Percentiles rank a stretch among this genome's conserved stretches.
These are phyloP conservation scores for Drosophila oshimai DNA, from an alignment of 1,140 invertebrate species.

Conservation along the genomic window DNA sequence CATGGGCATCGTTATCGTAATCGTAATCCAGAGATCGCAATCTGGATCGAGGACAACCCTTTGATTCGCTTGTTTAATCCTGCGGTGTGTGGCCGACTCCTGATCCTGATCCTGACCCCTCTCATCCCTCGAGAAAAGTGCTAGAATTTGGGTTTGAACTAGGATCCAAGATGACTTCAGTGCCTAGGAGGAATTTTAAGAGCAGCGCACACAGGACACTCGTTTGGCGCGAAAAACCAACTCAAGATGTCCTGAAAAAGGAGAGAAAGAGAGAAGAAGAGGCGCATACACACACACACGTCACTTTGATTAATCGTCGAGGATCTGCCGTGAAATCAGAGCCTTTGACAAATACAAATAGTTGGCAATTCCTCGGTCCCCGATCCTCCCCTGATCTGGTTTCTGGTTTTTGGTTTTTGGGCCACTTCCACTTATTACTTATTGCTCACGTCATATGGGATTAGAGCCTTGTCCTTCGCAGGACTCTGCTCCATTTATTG, in stretches of 20 bases:
- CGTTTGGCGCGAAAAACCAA: slow-evolving; percentile 28
- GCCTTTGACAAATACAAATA: slow-evolving; percentile 77
- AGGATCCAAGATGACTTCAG: not conserved
- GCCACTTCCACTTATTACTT: slow-evolving; percentile 38
- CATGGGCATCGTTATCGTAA: too few species aligned
- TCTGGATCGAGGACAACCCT: slow-evolving; percentile 35
- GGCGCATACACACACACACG: slow-evolving; percentile 52
- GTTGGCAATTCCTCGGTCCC: not conserved
- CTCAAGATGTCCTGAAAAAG: slow-evolving; percentile 5
- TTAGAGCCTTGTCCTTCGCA: slow-evolving; percentile 37
- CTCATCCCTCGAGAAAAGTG: not conserved
- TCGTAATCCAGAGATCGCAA: too few species aligned
- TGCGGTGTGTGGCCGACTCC: slow-evolving; percentile 38
- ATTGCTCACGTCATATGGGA: slow-evolving; percentile 57
- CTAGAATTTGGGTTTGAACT: not conserved
- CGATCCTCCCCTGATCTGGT: slow-evolving; percentile 9
- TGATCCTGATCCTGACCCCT: not conserved
- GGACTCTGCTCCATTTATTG: slow-evolving; percentile 67
- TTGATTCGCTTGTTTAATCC: slow-evolving; percentile 46
- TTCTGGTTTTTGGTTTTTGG: too few species aligned
- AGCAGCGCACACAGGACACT: slow-evolving; percentile 5
- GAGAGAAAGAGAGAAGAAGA: not conserved
- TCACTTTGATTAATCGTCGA: slow-evolving; percentile 76
- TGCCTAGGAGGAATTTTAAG: not conserved
- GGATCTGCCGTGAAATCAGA: slow-evolving; percentile 53